These are phyloP conservation scores for Drosophila infuscata DNA, from an alignment of 2,888 invertebrate genomes.

Conservation along the genomic window DNA sequence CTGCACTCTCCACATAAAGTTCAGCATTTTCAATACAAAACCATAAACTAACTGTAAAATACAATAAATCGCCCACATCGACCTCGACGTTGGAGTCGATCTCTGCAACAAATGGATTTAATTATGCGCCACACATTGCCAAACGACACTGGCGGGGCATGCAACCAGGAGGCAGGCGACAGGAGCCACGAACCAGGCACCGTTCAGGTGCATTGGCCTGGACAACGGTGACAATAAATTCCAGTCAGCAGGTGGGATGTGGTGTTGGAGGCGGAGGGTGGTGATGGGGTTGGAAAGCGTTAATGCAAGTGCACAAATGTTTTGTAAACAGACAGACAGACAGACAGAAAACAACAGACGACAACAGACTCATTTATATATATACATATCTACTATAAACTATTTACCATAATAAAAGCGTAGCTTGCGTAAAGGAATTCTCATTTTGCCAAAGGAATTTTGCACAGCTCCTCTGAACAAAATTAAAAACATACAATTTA, in stretches of 20 bases:
- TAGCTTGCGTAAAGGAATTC: slow-evolving; percentile 60
- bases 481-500: slow-evolving; percentile 52
- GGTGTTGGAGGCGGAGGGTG: no score
- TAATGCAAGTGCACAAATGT: slow-evolving; percentile 70
- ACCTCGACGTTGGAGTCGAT: slow-evolving; percentile 36
- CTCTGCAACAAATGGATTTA: slow-evolving; percentile 74
- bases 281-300: slow-evolving; percentile 20
- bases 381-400: slow-evolving; percentile 39
- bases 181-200: slow-evolving; percentile 42
- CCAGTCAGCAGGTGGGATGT: slow-evolving; percentile 1
- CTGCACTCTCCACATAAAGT: slow-evolving; percentile 10
- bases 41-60: slow-evolving; percentile 70
- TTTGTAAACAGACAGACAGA: slow-evolving; percentile 49
- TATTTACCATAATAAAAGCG: slow-evolving; percentile 49
- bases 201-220: slow-evolving; percentile 67
- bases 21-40: slow-evolving; percentile 47
- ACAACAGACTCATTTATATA: background rate
- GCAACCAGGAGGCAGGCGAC: slow-evolving; percentile 56
- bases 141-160: slow-evolving; percentile 19
- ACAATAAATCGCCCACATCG: slow-evolving; percentile 67
- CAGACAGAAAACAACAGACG: slow-evolving; percentile 21
- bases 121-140: slow-evolving; percentile 64
- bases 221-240: slow-evolving; percentile 72
- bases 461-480: slow-evolving; percentile 33
- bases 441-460: slow-evolving; percentile 74